These are phyloP conservation scores for Scaptomyza montana DNA, from an alignment of 1,140 invertebrate species.

Conservation along the genomic window DNA sequence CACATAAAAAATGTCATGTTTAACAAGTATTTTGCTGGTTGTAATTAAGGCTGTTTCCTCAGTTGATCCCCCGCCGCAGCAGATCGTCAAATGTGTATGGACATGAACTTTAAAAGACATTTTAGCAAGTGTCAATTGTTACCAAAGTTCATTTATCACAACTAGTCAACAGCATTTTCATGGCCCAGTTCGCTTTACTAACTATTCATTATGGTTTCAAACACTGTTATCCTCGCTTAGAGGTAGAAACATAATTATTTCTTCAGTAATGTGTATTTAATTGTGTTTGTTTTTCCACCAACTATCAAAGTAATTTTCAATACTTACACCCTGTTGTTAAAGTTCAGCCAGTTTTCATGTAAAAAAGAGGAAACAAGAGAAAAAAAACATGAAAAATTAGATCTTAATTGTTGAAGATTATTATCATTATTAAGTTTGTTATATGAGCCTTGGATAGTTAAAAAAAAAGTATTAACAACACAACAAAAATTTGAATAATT, in stretches of 20 bases:
- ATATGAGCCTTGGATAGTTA: too few relatives aligned
- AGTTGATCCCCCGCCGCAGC: too few relatives aligned
- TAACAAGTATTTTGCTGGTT: slow-evolving; percentile 75
- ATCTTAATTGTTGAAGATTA: not conserved
- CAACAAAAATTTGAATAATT: too few relatives aligned
- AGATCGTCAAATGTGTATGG: not conserved
- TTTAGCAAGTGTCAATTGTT: slow-evolving; percentile 54
- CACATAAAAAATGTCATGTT: slow-evolving; percentile 78
- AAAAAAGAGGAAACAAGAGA: slow-evolving; percentile 22
- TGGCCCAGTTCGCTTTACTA: slow-evolving; percentile 6
- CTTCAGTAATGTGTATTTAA: slow-evolving; percentile 65
- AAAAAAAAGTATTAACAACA: too few relatives aligned
- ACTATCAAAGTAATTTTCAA: slow-evolving; percentile 42
- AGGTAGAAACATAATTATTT: slow-evolving; percentile 15
- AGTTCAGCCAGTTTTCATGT: slow-evolving; percentile 20
- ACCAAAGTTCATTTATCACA: slow-evolving; percentile 67
- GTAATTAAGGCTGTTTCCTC: slow-evolving; percentile 60
- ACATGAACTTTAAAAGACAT: slow-evolving; percentile 9
- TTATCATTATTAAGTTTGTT: too few relatives aligned
- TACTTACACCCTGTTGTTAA: slow-evolving; percentile 67
- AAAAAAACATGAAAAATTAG: slow-evolving; percentile 19
- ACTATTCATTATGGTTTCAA: slow-evolving; percentile 28
- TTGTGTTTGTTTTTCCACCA: slow-evolving; percentile 69
- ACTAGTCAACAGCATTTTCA: slow-evolving; percentile 27
- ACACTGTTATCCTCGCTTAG: not conserved